Base-by-base conservation (phyloP, 2,113 vertebrate species). In the Hoplias malabaricus region DNA sequence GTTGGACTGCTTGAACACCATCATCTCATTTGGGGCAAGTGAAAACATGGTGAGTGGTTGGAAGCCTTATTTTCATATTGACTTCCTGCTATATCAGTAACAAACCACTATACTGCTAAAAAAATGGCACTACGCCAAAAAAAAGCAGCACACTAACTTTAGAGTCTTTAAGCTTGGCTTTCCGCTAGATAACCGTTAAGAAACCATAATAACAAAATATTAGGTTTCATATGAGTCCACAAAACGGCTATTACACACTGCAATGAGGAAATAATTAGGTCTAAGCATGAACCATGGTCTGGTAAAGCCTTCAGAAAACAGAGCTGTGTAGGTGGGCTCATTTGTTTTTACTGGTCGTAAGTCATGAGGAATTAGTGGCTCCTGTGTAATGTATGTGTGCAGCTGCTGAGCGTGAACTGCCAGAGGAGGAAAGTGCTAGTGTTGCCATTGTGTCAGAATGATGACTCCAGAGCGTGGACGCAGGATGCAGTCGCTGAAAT, bases 311-410 rank as follows among this genome's bases (percentile, higher is more conserved):
- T 77, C 50, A 34, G 65, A 19, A 25, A 61, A 77, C 13, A 29
- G 19, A 77, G 31, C 8, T 12, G 10, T 46, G 19, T 46, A 46
- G 46, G 21, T 46, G 38, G 40, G 57, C 48, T 46, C 8, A 59
- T 69, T 69, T 69, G 53, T 16, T 43, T 10, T 19, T 69, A 53
- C 40, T 77, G 74, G 40, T 77, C 34, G 74, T 53, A 56, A 66
- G 50, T 77, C 48, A 56, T 25, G 23, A 57, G 25, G 67, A 77
- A 77, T 76, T 57, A 75, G 59, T 6, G 7, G 59, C 65, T 65
- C 46, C 73, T 53, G 59, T 67, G 25, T 67, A 75, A 69, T 69
- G 56, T 69, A 54, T 68, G 65, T 46, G 36, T 77, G 43, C 63
- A 43, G 48, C 48, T 76, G 74, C 16, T 76, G 33, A 42, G 36